Evolutionary conservation across 2,797 vertebrate genomes (phyloP), one percentile per base, ranked within the genome.

Genomic region (Sebastes nivosus): DNA sequence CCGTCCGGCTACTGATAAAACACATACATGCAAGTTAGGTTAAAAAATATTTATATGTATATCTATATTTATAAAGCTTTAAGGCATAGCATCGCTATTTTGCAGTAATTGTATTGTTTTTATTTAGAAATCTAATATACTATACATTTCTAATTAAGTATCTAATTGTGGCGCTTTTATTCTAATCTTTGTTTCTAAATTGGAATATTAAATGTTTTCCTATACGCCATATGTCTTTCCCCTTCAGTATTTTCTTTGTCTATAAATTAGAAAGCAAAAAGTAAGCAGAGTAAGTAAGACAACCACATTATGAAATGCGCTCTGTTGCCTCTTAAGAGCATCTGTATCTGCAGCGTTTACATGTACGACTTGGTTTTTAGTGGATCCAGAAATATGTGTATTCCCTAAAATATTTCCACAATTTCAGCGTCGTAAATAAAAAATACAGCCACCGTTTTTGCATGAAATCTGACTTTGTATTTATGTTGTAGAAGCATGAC

Each of bases 381-480:
- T 16, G 18, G 8, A 42, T 46, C 6, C 34, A 67, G 14, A 75
- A 75, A 82, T 50, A 18, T 18, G 74, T 20, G 74, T 20, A 68
- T 74, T 75, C 2, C 4, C 16, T 13, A 5, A 59, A 74, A 50
- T 57, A 22, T 74, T 58, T 67, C 2, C 1, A 64, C 9, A 64
- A 18, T 75, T 42, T 77, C 27, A 54, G 25, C 30, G 14, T 10
- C 36, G 8, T 32, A 42, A 63, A 59, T 54, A 32, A 75, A 73
- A 42, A 78, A 80, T 6, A 68, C 64, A 81, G 42, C 25, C 57
- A 67, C 55, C 10, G n/a, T 3, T 77, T 85, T 83, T 83, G 64
- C 67, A 68, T 78, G 38, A 86, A 66, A 73, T 87, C 27, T 66
- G 52, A 70, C 24, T 76, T 81, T 85, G 86, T 13, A 64, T 86